Conservation (phyloP, 2,797 vertebrate genomes). For the Saxicola maurus region DNA sequence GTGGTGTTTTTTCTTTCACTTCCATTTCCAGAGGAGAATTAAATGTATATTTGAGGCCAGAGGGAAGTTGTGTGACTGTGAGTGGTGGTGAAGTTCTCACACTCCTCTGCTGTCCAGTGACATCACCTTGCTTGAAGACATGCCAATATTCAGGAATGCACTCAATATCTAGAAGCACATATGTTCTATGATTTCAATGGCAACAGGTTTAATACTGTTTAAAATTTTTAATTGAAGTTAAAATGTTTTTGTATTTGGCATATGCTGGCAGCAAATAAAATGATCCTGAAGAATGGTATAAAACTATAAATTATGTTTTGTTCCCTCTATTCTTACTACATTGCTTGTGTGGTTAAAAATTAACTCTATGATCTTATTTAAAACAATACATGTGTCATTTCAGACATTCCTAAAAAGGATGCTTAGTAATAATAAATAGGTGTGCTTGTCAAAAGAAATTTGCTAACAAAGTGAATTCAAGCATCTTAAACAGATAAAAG, state of each 20-base stretch:
- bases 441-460: slow-evolving; percentile 45
- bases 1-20: neutral
- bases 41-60: neutral
- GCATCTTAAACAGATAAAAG: slow-evolving; percentile 30
- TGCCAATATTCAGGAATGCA: neutral
- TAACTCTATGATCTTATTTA: slow-evolving; percentile 61
- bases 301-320: slow-evolving; percentile 64
- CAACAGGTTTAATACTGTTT: neutral
- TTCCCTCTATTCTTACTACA: slow-evolving; percentile 45
- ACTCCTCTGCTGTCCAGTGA: neutral
- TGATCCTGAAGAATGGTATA: slow-evolving; percentile 32
- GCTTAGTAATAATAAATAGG: slow-evolving; percentile 58
- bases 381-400: slow-evolving; percentile 63
- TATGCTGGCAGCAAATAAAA: slow-evolving; percentile 45
- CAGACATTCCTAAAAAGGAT: slow-evolving; percentile 38
- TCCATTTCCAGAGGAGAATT: neutral
- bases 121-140: neutral
- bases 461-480: slow-evolving; percentile 41
- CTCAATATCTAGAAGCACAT: neutral
- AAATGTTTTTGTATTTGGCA: slow-evolving; percentile 51
- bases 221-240: slow-evolving; percentile 42
- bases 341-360: slow-evolving; percentile 58
- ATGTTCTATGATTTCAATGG: neutral
- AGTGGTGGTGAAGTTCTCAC: neutral
- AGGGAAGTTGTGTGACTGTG: neutral